Evolutionary conservation across 2,797 vertebrate species (phyloP).

Genomic region (Aldrovandia affinis): DNA sequence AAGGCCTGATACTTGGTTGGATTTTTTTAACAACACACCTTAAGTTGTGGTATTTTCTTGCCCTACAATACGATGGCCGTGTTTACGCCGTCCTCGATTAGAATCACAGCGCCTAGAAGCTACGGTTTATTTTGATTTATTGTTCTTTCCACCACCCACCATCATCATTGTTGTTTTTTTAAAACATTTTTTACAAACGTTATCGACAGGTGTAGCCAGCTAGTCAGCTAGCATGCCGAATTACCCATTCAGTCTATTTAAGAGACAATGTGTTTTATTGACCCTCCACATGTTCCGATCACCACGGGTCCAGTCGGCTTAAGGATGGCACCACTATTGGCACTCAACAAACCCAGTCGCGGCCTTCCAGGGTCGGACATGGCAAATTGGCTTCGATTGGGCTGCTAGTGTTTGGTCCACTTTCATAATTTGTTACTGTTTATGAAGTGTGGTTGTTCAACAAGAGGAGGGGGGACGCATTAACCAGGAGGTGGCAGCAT

Average conservation of each 20-base stretch:
- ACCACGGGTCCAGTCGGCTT: neutral
- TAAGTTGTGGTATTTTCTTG: slow-evolving; percentile 15
- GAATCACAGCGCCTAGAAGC: neutral
- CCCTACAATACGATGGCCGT: neutral
- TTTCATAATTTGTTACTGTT: slow-evolving; percentile 25
- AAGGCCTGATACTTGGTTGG: slow-evolving; percentile 26
- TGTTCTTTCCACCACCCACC: neutral
- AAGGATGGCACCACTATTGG: neutral
- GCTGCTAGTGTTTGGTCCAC: slow-evolving; percentile 2
- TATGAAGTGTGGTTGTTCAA: slow-evolving; percentile 16
- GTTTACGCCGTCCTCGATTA: neutral
- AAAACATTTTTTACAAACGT: slow-evolving; percentile 5
- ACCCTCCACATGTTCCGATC: neutral
- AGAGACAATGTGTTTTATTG: slow-evolving; percentile 9
- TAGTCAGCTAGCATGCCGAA: slow-evolving; percentile 13
- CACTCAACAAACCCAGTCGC: neutral
- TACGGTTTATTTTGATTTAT: slow-evolving; percentile 19
- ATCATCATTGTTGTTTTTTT: neutral
- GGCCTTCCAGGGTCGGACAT: neutral
- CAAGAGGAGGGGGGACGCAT: neutral
- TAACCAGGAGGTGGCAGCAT: slow-evolving; percentile 49
- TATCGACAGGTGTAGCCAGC: slow-evolving; percentile 27
- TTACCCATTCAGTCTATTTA: slow-evolving; percentile 3
- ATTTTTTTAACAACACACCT: slow-evolving; percentile 19
- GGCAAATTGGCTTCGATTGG: neutral